phyloP scores from a whole-genome alignment of 2,113 vertebrate species.

The Paratilapia polleni region DNA sequence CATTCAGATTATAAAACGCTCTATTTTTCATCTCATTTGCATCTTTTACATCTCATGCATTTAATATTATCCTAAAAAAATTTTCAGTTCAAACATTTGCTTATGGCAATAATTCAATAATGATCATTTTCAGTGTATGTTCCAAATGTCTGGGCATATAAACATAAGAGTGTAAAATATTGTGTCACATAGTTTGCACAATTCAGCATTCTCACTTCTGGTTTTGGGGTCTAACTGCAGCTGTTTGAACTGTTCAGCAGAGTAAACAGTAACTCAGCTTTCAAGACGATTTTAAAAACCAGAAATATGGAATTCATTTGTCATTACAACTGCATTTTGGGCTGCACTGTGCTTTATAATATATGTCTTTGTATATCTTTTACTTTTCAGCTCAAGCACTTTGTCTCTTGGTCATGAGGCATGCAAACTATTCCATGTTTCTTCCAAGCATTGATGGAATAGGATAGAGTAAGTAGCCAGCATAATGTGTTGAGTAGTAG shows the following conservation, averaged over 20 bases:
- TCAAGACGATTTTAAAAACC: neutral
- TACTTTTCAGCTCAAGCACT: neutral
- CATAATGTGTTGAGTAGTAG: slow-evolving; percentile 10
- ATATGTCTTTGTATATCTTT: neutral
- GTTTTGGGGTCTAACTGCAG: neutral
- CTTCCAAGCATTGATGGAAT: neutral
- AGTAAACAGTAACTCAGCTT: neutral
- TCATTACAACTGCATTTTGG: neutral
- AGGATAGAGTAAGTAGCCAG: neutral
- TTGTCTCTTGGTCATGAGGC: neutral
- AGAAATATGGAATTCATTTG: neutral
- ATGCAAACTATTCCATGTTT: slow-evolving; percentile 4
- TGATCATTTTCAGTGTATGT: neutral
- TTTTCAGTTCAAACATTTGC: neutral
- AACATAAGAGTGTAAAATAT: neutral
- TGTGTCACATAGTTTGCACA: neutral
- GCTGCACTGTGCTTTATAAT: neutral
- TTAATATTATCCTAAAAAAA: neutral
- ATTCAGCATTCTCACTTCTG: neutral
- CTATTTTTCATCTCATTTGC: neutral
- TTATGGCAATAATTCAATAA: neutral
- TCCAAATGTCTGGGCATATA: neutral
- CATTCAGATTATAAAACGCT: neutral
- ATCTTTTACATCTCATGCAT: too few species aligned
- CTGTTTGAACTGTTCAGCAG: neutral